A percentile compares a stretch with the other conserved stretches of the same genome.
These are phyloP conservation scores for Aricia artaxerxes DNA, from an alignment of 2,888 invertebrate species.

Conservation along the genomic window DNA sequence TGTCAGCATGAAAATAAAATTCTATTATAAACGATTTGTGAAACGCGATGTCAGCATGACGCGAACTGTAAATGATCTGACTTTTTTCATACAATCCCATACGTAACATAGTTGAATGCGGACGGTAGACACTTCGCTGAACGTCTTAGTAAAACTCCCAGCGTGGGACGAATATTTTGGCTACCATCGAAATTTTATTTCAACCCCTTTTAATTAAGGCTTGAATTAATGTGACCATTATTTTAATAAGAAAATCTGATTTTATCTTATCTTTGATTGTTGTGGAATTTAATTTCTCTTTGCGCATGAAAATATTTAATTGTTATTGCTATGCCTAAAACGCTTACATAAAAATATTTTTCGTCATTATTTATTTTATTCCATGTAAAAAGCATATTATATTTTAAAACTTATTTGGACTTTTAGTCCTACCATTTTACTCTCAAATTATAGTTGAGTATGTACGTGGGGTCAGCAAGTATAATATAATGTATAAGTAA, in stretches of 20 bases:
- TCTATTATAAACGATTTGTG: conserved; percentile 73
- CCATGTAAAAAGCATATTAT: no score
- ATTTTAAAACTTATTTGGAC: background rate
- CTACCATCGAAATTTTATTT: conserved; percentile 61
- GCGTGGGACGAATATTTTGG: conserved; percentile 66
- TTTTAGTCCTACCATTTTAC: background rate
- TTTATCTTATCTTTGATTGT: background rate
- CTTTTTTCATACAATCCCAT: conserved; percentile 58
- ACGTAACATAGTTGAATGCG: conserved; percentile 52
- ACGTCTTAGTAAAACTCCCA: conserved; percentile 64
- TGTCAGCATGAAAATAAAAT: conserved; percentile 58
- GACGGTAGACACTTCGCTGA: conserved; percentile 70
- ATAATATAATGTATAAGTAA: background rate
- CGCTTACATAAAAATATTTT: background rate
- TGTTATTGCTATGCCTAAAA: background rate
- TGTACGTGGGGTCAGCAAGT: background rate
- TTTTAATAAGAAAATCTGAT: background rate
- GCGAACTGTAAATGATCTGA: conserved; percentile 56
- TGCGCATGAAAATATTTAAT: background rate
- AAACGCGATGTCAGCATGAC: conserved; percentile 78
- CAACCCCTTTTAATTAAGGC: conserved; percentile 50
- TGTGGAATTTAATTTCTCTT: background rate
- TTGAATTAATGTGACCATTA: conserved; percentile 22
- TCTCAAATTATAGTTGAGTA: background rate
- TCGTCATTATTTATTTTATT: no score